phyloP scores from a whole-genome alignment of 2,888 invertebrate genomes.

The Crematogaster levior region DNA sequence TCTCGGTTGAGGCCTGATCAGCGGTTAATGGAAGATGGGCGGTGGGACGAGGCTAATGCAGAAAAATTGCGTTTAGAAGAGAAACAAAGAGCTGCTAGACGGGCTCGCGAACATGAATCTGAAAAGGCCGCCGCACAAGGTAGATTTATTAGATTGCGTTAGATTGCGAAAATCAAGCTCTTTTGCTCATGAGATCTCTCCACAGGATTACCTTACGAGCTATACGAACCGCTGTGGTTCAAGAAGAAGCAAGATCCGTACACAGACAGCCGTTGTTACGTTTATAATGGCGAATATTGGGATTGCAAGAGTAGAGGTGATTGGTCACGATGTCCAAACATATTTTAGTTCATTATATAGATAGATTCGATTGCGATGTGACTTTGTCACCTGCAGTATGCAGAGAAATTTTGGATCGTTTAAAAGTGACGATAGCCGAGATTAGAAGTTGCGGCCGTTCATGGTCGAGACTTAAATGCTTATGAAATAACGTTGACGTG shows the following conservation, averaged over 20 bases:
- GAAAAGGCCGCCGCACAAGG: slow-evolving; percentile 90
- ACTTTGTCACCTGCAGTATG: slow-evolving; percentile 59
- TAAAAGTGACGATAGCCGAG: slow-evolving; percentile 66
- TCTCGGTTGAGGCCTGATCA: slow-evolving; percentile 97
- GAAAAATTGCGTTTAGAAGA: slow-evolving; percentile 96
- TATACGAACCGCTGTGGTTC: slow-evolving; percentile 96
- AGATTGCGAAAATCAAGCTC: not conserved
- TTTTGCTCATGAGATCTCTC: slow-evolving; percentile 3
- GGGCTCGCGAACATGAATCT: slow-evolving; percentile 92
- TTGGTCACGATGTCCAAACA: slow-evolving; percentile 97
- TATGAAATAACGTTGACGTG: slow-evolving; percentile 66
- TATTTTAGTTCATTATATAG: slow-evolving; percentile 88
- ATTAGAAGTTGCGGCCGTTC: slow-evolving; percentile 61
- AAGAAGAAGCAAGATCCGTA: slow-evolving; percentile 92
- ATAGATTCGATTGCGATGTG: slow-evolving; percentile 56
- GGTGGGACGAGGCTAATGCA: slow-evolving; percentile 96
- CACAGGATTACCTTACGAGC: slow-evolving; percentile 89
- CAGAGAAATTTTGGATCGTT: slow-evolving; percentile 67
- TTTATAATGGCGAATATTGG: slow-evolving; percentile 97
- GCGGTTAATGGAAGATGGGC: slow-evolving; percentile 97
- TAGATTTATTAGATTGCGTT: slow-evolving; percentile 71
- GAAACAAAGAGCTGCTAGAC: slow-evolving; percentile 94
- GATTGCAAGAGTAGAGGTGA: slow-evolving; percentile 94
- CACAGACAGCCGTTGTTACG: slow-evolving; percentile 90
- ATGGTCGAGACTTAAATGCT: slow-evolving; percentile 60